Evolutionary conservation across 2,888 invertebrate genomes (phyloP), one percentile per base, ranked within the genome.

Genomic region (Drosophila neonasuta): DNA sequence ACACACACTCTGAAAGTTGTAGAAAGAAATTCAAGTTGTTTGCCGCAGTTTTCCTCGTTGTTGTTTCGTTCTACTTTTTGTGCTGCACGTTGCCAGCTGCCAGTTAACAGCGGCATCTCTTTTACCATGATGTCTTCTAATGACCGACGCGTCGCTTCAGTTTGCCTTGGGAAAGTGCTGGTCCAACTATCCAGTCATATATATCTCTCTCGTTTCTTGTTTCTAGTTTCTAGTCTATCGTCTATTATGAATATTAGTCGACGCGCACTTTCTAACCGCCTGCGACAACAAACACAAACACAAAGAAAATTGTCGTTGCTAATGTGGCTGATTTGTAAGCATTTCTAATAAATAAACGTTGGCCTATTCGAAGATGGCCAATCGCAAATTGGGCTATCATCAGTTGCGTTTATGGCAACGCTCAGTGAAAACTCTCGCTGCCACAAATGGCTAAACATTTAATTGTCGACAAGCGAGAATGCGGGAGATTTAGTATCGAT

Each of bases 1-100:
- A 29, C 39, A 6, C 44, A 11, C 39, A 10, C 30, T n/a, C 39
- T 13, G n/a, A 20, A 29, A 42, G 39, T 30, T 13, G 54, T 34
- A 44, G 62, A 62, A 52, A 72, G 67, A 52, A 52, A 76, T 48
- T 45, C 49, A 52, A 64, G 58, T 39, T 65, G 51, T 54, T 61
- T 57, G 61, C 58, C 20, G 44, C 17, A 34, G 29, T 45, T 77
- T 85, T 82, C 68, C 70, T 81, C 60, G 44, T 34, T 34, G 48
- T 57, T 68, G 65, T 79, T 85, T 66, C 67, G 85, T 86, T 81
- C 87, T 81, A 82, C 83, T 82, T 75, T 66, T 67, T 51, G 54
- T 48, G 45, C 62, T 24, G 24, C 49, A 17, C 8, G 46, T 15
- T 55, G 41, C 55, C 39, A 30, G 32, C 20, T 39, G 41, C 56